phyloP scores from a whole-genome alignment of 2,797 vertebrate genomes.

The Xiphophorus birchmanni region DNA sequence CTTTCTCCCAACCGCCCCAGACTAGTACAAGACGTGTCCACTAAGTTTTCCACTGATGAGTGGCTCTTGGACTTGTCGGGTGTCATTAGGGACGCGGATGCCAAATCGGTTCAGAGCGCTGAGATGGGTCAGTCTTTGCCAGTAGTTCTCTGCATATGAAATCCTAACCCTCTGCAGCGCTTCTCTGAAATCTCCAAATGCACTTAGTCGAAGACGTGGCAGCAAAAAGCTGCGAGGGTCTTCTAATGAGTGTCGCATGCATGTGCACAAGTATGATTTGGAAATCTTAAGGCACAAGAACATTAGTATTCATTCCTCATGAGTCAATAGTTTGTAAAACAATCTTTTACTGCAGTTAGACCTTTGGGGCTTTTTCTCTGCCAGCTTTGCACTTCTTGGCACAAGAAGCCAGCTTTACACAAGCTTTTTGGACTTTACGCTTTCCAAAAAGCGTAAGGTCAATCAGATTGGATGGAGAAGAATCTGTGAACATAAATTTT shows the following conservation, averaged over 20 bases:
- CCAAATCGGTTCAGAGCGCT: slow-evolving; percentile 66
- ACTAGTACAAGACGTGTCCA: slow-evolving; percentile 60
- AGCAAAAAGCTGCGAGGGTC: slow-evolving; percentile 40
- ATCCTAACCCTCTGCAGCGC: slow-evolving; percentile 43
- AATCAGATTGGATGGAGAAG: background rate
- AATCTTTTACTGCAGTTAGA: background rate
- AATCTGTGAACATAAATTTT: background rate
- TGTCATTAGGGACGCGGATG: slow-evolving; percentile 72
- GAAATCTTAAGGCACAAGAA: slow-evolving; percentile 30
- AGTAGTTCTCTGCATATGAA: slow-evolving; percentile 59
- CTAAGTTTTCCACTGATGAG: slow-evolving; percentile 73
- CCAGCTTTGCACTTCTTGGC: background rate
- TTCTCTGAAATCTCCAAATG: slow-evolving; percentile 56
- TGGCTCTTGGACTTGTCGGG: slow-evolving; percentile 71
- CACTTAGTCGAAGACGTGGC: slow-evolving; percentile 45
- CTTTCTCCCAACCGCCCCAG: slow-evolving; percentile 49
- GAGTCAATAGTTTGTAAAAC: background rate
- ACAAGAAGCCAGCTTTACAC: too few relatives aligned
- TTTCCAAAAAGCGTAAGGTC: background rate
- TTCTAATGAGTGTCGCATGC: slow-evolving; percentile 20
- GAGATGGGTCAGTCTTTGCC: slow-evolving; percentile 58
- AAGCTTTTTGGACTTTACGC: too few relatives aligned
- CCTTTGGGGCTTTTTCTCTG: background rate
- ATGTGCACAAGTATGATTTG: slow-evolving; percentile 18
- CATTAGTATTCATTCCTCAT: background rate